Percentiles rank a stretch among this genome's conserved stretches.
phyloP scores from a whole-genome alignment of 2,113 vertebrate species.

The Ageneiosus marmoratus region DNA sequence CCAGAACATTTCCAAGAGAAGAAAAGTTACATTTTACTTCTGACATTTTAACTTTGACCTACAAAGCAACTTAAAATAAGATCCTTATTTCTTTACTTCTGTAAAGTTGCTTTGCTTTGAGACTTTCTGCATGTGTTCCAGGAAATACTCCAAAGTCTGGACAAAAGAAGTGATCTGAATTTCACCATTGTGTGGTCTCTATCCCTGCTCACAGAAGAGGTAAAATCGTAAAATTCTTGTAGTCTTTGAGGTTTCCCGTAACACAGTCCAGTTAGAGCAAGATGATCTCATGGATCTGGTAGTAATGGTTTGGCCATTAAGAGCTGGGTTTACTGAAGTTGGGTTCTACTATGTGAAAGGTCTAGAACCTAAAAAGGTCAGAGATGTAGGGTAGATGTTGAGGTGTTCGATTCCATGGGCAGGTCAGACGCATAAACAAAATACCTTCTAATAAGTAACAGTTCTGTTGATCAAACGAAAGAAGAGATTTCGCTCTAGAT shows the following conservation, averaged over 20 bases:
- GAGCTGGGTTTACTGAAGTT: not conserved
- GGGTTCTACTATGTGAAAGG: not conserved
- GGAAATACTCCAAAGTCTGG: not conserved
- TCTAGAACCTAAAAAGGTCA: not conserved
- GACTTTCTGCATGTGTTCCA: not conserved
- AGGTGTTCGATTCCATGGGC: not conserved
- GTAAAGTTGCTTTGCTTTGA: not conserved
- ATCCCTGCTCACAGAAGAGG: not conserved
- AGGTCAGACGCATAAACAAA: not conserved
- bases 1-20: not conserved
- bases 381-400: not conserved
- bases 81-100: not conserved
- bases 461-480: not conserved
- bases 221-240: conserved; percentile 1
- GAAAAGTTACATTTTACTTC: not conserved
- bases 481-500: not conserved
- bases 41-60: not conserved
- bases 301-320: not conserved
- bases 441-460: not conserved
- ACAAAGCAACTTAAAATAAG: not conserved
- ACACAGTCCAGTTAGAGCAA: conserved; percentile 1
- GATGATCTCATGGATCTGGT: not conserved
- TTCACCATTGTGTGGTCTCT: not conserved
- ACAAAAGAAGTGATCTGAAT: not conserved
- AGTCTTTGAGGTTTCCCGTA: conserved; percentile 1